Base-by-base conservation (phyloP, 2,113 vertebrate species). In the Pithys albifrons region DNA sequence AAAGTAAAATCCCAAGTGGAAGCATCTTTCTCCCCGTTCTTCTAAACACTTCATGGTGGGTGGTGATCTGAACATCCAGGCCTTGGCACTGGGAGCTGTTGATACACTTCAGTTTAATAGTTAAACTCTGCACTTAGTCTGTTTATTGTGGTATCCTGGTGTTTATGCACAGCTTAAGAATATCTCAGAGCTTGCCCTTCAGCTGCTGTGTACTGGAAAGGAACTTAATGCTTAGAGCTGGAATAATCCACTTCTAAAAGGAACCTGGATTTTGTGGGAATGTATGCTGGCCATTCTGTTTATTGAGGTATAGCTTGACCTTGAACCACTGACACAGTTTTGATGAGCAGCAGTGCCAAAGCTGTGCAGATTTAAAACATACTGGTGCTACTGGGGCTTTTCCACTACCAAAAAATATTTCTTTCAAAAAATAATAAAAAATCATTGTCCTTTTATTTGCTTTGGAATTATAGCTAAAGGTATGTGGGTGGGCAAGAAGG, bases 121-220 rank as follows among this genome's bases (percentile, higher is more conserved):
- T 41, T 88, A 67, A 80, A 48, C 39, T 66, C 15, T 54, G 79
- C 79, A 35, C 58, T 90, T 76, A 9, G 19, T 35, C 72, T 94
- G 74, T 89, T 95, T 91, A 58, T 67, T 92, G 51, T 43, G 59
- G 73, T 55, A 24, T 84, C 79, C 29, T 1, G 5, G 51, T 93
- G 72, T 88, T 94, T 94, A 84, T 83, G 48, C 49, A 43, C 41
- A 35, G 79, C 35, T 95, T 86, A 84, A 86, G 71, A 85, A 27
- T 85, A 49, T 73, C 77, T 92, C 51, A 6, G 82, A 55, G 46
- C 51, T 81, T 65, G n/a, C 75, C 76, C 11, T 59, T 95, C 28
- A 70, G 35, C 62, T 90, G 37, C 81, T 76, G 46, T 5, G 0
- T 65, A 5, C 54, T 93, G 71, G 25, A 49, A 65, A 85, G 39